Percentiles rank a stretch among this genome's conserved stretches.
Conservation (phyloP, 53 echinoderm and acorn worm genomes). For the Hippasteria phrygiana region DNA sequence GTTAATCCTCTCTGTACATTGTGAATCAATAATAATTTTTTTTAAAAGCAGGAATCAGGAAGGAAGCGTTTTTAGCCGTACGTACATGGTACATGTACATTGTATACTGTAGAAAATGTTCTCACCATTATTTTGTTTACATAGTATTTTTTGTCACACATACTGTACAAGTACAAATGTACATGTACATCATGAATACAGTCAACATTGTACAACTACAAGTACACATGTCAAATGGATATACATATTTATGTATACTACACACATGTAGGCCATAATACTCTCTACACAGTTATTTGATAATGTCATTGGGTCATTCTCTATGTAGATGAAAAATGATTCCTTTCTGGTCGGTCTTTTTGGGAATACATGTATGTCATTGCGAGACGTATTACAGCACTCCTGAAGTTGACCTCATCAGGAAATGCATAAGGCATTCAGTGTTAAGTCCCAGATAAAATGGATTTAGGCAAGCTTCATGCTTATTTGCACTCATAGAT, state of each 20-base stretch:
- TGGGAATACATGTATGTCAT: neutral
- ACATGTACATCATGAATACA: too few relatives aligned
- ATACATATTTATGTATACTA: neutral
- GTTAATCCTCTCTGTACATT: too few relatives aligned
- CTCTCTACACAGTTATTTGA: neutral
- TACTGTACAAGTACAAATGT: slow-evolving; percentile 21
- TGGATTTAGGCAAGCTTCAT: too few relatives aligned
- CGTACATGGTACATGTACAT: slow-evolving; percentile 23
- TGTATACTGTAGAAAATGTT: too few relatives aligned
- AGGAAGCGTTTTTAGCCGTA: neutral
- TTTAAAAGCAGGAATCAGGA: too few relatives aligned
- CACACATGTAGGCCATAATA: neutral
- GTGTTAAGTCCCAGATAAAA: too few relatives aligned
- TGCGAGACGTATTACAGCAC: neutral
- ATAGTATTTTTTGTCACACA: neutral
- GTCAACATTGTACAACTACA: too few relatives aligned
- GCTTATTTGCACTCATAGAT: too few relatives aligned
- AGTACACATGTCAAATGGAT: too few relatives aligned
- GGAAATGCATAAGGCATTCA: too few relatives aligned
- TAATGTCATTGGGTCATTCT: slow-evolving; percentile 46
- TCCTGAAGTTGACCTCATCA: too few relatives aligned
- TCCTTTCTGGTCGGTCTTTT: neutral
- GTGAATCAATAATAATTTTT: neutral
- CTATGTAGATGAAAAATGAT: neutral
- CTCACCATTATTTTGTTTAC: too few relatives aligned